Percentiles rank a stretch among this genome's conserved stretches.
phyloP scores from a whole-genome alignment of 2,113 vertebrate species.

The Eclectus roratus region DNA sequence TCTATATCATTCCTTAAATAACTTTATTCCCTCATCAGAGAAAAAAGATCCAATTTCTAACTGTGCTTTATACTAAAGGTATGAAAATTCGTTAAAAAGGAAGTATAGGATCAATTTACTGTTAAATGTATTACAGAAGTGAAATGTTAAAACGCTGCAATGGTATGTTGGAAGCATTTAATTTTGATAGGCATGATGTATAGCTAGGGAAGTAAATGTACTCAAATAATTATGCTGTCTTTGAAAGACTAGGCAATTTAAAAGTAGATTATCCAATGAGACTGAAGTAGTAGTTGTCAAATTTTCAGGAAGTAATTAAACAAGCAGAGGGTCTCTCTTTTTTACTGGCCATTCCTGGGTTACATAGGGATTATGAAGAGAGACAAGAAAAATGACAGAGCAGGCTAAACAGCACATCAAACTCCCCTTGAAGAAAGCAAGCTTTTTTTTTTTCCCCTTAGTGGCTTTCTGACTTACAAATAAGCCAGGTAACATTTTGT shows the following conservation, averaged over 20 bases:
- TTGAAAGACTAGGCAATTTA: slow-evolving; percentile 77
- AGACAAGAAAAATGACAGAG: slow-evolving; percentile 80
- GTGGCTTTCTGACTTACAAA: slow-evolving; percentile 5
- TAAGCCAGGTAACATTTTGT: background rate
- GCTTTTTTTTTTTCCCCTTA: background rate
- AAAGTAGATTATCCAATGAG: slow-evolving; percentile 73
- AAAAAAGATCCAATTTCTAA: background rate
- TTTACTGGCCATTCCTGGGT: slow-evolving; percentile 78
- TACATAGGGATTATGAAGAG: slow-evolving; percentile 79
- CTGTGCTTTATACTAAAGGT: background rate
- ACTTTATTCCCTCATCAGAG: background rate
- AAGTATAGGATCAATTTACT: slow-evolving; percentile 26
- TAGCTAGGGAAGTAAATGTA: slow-evolving; percentile 74
- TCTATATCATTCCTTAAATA: background rate
- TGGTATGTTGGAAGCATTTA: slow-evolving; percentile 72
- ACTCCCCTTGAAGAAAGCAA: slow-evolving; percentile 51
- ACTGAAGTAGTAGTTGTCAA: slow-evolving; percentile 68
- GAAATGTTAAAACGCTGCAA: slow-evolving; percentile 29
- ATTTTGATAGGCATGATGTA: slow-evolving; percentile 78
- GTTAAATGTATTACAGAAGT: slow-evolving; percentile 36
- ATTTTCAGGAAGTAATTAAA: slow-evolving; percentile 83
- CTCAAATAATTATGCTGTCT: slow-evolving; percentile 77
- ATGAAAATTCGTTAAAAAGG: slow-evolving; percentile 49
- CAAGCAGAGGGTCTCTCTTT: slow-evolving; percentile 75
- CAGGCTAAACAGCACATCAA: slow-evolving; percentile 62